phyloP scores from a whole-genome alignment of 1,140 invertebrate genomes.

The Augochlora pura region DNA sequence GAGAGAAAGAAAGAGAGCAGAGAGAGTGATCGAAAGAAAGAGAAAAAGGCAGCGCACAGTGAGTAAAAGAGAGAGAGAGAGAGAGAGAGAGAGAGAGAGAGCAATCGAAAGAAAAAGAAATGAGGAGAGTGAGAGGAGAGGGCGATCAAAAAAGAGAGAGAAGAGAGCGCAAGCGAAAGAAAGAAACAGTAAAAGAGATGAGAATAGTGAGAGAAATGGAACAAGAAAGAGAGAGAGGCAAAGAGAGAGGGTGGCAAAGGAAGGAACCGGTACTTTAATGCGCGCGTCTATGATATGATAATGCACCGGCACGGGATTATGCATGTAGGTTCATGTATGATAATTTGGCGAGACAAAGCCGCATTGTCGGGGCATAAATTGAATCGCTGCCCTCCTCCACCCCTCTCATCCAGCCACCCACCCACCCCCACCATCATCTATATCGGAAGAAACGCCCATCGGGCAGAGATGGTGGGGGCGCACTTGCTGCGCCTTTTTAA shows the following conservation, averaged over 20 bases:
- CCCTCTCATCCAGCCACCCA: constrained; percentile 29
- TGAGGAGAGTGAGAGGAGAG: too few relatives aligned
- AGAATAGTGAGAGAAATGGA: constrained; percentile 30
- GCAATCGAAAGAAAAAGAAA: too few relatives aligned
- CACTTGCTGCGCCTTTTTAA: constrained; percentile 41
- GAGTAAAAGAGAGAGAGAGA: not conserved
- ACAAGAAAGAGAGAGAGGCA: not conserved
- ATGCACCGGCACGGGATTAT: constrained; percentile 67
- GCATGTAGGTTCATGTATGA: constrained; percentile 73
- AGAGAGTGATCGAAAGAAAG: not conserved
- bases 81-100: too few relatives aligned
- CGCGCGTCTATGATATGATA: constrained; percentile 74
- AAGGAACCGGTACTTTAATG: constrained; percentile 67
- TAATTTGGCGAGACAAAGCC: constrained; percentile 79
- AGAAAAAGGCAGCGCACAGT: not conserved
- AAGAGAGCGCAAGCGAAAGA: too few relatives aligned
- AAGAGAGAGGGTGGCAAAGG: not conserved
- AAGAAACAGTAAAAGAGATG: not conserved
- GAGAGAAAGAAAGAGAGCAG: too few relatives aligned
- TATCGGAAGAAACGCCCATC: constrained; percentile 57
- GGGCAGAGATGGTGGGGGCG: constrained; percentile 9
- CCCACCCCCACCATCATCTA: constrained; percentile 50
- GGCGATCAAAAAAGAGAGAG: too few relatives aligned
- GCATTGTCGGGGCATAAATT: constrained; percentile 78
- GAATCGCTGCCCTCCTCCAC: constrained; percentile 65